A percentile compares a stretch with the other conserved stretches of the same genome.
Evolutionary conservation across 2,113 vertebrate genomes (phyloP).

Genomic region (Lethenteron reissneri): DNA sequence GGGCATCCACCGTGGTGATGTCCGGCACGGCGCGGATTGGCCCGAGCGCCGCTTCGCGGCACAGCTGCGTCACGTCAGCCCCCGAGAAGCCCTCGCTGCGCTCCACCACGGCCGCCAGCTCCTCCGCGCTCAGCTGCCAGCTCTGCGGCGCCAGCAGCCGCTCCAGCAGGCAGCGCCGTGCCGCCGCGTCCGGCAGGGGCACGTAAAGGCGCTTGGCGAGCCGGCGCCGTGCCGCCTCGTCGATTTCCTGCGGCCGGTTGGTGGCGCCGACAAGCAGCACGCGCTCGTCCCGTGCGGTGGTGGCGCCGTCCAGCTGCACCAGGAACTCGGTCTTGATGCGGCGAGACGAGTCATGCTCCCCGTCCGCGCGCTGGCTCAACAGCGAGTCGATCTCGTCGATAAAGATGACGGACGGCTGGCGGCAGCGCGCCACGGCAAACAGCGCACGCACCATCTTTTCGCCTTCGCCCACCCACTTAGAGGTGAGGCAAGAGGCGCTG

Average conservation of each 20-base stretch:
- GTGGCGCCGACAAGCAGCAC: conserved; percentile 83
- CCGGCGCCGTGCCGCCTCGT: conserved; percentile 68
- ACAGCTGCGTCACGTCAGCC: conserved; percentile 83
- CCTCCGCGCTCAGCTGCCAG: conserved; percentile 32
- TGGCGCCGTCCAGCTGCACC: conserved; percentile 72
- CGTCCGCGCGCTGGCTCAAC: conserved; percentile 64
- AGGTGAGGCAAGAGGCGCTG: conserved; percentile 82
- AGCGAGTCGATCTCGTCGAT: conserved; percentile 90
- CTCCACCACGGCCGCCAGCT: conserved; percentile 35
- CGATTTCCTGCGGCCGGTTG: conserved; percentile 79
- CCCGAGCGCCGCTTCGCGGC: conserved; percentile 68
- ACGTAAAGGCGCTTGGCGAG: conserved; percentile 73
- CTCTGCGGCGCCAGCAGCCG: conserved; percentile 50
- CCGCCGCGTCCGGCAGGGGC: conserved; percentile 51
- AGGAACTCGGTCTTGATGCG: conserved; percentile 92
- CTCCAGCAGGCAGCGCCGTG: conserved; percentile 50
- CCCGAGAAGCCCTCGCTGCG: conserved; percentile 56
- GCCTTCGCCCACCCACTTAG: conserved; percentile 91
- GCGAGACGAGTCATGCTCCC: conserved; percentile 75
- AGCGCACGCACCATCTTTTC: conserved; percentile 89
- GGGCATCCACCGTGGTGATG: conserved; percentile 50
- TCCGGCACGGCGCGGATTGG: conserved; percentile 61
- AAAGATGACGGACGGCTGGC: conserved; percentile 86
- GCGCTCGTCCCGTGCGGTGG: conserved; percentile 67
- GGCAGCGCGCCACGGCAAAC: conserved; percentile 64